These are phyloP conservation scores for Sussaba pulchella DNA, from an alignment of 2,888 invertebrate species.

Conservation along the genomic window DNA sequence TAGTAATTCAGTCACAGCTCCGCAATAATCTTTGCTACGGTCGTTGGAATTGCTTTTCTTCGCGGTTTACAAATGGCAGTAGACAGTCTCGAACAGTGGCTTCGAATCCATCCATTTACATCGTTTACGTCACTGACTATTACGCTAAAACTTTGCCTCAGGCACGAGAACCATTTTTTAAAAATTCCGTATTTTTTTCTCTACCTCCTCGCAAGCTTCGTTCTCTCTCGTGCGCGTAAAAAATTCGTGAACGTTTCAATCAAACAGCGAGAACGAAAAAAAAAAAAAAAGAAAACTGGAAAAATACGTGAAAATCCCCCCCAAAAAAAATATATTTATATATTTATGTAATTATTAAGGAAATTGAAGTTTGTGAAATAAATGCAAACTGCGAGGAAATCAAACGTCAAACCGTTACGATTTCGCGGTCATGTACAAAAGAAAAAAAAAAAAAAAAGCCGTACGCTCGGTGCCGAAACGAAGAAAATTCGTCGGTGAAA, in stretches of 20 bases:
- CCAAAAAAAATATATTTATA: slow-evolving; percentile 22
- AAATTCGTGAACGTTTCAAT: background rate
- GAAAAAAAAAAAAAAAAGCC: too few relatives aligned
- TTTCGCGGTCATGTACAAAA: slow-evolving; percentile 1
- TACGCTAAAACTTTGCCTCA: slow-evolving; percentile 6
- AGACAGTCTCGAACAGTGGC: slow-evolving; percentile 34
- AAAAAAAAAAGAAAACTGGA: background rate
- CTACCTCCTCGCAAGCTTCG: background rate
- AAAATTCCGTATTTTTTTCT: background rate
- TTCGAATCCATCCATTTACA: slow-evolving; percentile 39
- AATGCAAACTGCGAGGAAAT: background rate
- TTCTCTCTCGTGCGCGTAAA: background rate
- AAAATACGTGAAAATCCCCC: background rate
- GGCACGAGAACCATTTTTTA: too few relatives aligned
- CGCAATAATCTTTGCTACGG: slow-evolving; percentile 15
- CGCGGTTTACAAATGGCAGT: slow-evolving; percentile 20
- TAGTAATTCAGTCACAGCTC: slow-evolving; percentile 65
- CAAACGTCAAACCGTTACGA: background rate
- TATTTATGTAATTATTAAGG: slow-evolving; percentile 4
- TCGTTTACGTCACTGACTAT: slow-evolving; percentile 45
- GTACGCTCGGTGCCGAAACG: background rate
- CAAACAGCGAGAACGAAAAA: background rate
- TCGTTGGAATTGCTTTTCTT: slow-evolving; percentile 42
- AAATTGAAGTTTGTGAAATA: background rate
- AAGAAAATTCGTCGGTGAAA: slow-evolving; percentile 3